Conservation (phyloP, 2,797 vertebrate species). For the Pseudotriccus pelzelni region DNA sequence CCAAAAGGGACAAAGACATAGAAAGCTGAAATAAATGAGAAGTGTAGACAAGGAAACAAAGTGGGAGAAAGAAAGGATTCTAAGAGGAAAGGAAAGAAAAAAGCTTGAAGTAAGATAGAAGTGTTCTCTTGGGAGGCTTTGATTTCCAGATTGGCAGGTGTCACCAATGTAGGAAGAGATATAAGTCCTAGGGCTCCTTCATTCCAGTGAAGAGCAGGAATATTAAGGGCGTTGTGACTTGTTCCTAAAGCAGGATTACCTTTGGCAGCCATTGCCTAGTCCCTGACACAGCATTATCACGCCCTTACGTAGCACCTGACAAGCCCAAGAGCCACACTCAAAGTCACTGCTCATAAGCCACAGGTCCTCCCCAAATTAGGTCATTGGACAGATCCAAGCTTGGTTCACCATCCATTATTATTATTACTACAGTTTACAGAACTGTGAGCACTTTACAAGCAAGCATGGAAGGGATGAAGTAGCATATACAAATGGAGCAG, state of each 20-base stretch:
- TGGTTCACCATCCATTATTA: background rate
- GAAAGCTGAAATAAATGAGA: background rate
- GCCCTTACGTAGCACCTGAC: background rate
- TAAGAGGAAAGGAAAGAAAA: background rate
- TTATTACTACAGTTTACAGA: background rate
- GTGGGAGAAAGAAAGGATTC: background rate
- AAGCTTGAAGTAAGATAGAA: background rate
- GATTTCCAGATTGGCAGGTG: background rate
- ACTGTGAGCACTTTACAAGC: background rate
- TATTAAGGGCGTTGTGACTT: background rate
- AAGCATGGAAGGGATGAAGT: background rate
- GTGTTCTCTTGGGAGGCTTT: background rate
- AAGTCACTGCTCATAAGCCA: background rate
- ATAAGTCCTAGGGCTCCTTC: background rate
- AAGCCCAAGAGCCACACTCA: background rate
- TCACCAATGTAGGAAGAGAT: background rate
- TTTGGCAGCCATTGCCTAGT: background rate
- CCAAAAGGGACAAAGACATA: background rate
- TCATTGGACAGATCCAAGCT: background rate
- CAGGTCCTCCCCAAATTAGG: background rate
- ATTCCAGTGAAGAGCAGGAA: rapidly evolving
- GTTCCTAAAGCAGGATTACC: background rate
- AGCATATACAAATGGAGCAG: background rate
- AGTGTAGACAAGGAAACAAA: background rate
- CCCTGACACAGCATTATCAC: background rate